Evolutionary conservation across 2,888 invertebrate species (phyloP), one percentile per base, ranked within the genome.

Genomic region (Sthenelais limicola): DNA sequence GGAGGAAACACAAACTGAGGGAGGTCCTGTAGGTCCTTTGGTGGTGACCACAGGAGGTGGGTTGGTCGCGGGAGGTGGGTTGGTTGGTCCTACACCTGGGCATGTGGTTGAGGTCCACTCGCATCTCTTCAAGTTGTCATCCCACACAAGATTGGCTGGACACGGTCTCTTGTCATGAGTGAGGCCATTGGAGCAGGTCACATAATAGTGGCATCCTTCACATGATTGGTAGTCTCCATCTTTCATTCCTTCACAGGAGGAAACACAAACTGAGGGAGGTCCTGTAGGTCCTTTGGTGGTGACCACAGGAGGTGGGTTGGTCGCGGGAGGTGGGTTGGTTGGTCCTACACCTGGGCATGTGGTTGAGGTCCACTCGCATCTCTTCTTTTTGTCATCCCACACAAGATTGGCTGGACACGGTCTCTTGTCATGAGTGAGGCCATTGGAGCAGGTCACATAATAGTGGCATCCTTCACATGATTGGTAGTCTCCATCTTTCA

Each of bases 381-480:
- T 43, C 43, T 43, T 43, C 43, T 43, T 43, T 9, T 43, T 43
- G 43, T 43, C 43, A 43, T 43, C 43, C 43, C 43, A 43, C 43
- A 43, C 43, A 9, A 43, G 43, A 18, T 43, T 18, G 9, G 43
- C 43, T 12, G 43, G 43, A 18, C 43, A 43, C 12, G 43, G 43
- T 18, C 43, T 43, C 12, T 43, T 43, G 43, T 43, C 43, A 43
- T 43, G 43, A 43, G 18, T 9, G 43, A 43, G 9, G 9, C 43
- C 43, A 43, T 43, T 43, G 43, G 43, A 43, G 43, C 43, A 43
- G 43, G 43, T 43, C 12, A 18, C 43, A 43, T 43, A 43, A 18
- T 12, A 9, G 12, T 43, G 9, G 43, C 43, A 43, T 9, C 43
- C 43, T 9, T 43, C 18, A 18, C 43, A 43, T 9, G 43, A 43